Percentiles rank a stretch among this genome's conserved stretches.
These are phyloP conservation scores for Unio pictorum DNA, from an alignment of 2,888 invertebrate species.

Conservation along the genomic window DNA sequence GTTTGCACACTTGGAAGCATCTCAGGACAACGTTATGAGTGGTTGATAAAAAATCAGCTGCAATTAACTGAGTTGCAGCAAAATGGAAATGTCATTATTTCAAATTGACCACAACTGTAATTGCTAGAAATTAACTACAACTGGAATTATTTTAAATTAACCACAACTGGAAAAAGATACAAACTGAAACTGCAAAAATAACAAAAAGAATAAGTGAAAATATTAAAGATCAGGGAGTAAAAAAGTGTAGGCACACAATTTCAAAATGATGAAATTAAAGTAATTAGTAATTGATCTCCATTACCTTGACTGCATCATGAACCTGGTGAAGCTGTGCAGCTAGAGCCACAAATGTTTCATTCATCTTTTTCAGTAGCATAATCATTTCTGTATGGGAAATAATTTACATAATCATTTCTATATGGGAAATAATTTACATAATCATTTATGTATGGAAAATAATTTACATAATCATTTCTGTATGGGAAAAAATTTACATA, in stretches of 20 bases:
- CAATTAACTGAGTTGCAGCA: no score
- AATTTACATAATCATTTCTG: not conserved
- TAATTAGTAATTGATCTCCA: not conserved
- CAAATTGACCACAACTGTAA: no score
- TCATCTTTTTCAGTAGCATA: conserved; percentile 84
- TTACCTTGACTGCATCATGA: conserved; percentile 80
- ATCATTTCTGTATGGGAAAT: conserved; percentile 79
- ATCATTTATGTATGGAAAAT: not conserved
- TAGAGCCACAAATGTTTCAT: conserved; percentile 88
- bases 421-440: not conserved
- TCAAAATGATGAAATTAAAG: not conserved
- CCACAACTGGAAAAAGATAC: no score
- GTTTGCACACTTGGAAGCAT: no score
- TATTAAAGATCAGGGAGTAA: no score
- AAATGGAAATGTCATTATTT: no score
- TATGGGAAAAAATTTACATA: not conserved
- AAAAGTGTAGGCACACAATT: not conserved
- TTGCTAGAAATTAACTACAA: no score
- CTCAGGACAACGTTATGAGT: no score
- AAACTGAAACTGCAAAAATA: no score
- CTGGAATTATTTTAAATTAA: no score
- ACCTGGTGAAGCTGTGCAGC: conserved; percentile 90
- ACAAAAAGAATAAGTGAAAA: no score
- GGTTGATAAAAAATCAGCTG: no score
- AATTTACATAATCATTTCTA: not conserved